Conservation (phyloP, 2,888 invertebrate genomes). For the Cremastinae sp. region DNA sequence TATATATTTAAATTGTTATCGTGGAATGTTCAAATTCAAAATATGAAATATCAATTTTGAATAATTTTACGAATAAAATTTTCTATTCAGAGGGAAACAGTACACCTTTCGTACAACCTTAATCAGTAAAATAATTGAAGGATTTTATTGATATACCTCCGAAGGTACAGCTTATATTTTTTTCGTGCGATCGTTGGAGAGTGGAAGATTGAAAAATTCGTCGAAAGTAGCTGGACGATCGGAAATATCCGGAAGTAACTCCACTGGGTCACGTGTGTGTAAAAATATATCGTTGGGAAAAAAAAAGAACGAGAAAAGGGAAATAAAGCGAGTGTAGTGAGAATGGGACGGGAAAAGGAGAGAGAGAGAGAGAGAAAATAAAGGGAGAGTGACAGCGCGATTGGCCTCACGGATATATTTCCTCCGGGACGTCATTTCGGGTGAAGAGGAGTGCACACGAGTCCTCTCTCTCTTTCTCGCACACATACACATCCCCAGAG, state of each 20-base stretch:
- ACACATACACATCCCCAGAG: slow-evolving; percentile 40
- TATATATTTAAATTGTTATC: no score
- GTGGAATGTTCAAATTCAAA: no score
- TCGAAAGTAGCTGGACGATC: slow-evolving; percentile 4
- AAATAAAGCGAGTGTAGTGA: background rate
- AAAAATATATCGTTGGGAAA: slow-evolving; percentile 19
- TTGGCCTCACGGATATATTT: slow-evolving; percentile 59
- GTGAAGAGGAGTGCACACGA: slow-evolving; percentile 36
- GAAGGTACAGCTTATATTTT: background rate
- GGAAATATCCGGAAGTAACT: slow-evolving; percentile 15
- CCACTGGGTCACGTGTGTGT: slow-evolving; percentile 6
- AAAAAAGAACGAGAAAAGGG: background rate
- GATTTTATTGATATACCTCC: no score
- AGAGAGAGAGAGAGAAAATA: slow-evolving; percentile 34
- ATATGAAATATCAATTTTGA: no score
- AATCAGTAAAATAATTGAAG: no score
- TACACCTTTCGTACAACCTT: no score
- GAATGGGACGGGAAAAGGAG: background rate
- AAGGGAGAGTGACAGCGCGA: slow-evolving; percentile 51
- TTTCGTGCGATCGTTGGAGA: background rate
- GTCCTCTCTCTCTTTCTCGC: slow-evolving; percentile 37
- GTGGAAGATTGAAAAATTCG: background rate
- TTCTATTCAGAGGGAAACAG: no score
- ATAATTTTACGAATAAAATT: no score
- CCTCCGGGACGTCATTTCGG: slow-evolving; percentile 60